phyloP scores from a whole-genome alignment of 1,140 invertebrate species.

The Tribolium madens region DNA sequence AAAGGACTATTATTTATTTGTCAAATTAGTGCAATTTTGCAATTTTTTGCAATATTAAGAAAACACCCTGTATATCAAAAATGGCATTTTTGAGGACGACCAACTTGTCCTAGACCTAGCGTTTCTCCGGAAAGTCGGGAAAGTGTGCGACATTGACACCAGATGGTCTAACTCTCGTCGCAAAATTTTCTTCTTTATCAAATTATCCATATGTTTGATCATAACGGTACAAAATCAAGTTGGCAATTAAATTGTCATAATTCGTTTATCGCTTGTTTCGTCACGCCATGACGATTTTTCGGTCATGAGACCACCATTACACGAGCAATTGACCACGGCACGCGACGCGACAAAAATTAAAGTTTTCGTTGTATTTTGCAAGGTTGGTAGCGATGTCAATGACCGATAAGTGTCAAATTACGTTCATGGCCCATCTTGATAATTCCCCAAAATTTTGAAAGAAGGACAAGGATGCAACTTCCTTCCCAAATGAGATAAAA shows the following conservation, averaged over 20 bases:
- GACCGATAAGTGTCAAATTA: too few relatives aligned
- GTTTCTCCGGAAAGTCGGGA: background rate
- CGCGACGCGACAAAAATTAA: background rate
- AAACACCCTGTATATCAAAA: too few relatives aligned
- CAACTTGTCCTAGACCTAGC: background rate
- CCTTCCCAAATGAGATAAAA: too few relatives aligned
- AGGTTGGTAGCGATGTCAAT: too few relatives aligned
- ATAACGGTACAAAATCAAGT: background rate
- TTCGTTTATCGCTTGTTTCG: background rate
- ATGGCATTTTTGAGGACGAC: too few relatives aligned
- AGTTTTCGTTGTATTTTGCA: background rate
- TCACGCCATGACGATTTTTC: constrained; percentile 9
- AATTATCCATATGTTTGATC: background rate
- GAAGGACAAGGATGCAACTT: too few relatives aligned
- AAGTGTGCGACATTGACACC: background rate
- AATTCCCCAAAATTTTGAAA: too few relatives aligned
- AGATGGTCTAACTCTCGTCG: background rate
- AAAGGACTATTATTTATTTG: too few relatives aligned
- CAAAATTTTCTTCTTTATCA: background rate
- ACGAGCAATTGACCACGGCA: background rate
- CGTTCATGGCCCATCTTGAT: too few relatives aligned
- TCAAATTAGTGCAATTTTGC: too few relatives aligned
- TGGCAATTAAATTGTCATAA: background rate
- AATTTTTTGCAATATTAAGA: too few relatives aligned
- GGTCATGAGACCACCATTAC: background rate